Evolutionary conservation across 1,140 invertebrate genomes (phyloP), one percentile per base, ranked within the genome.

Genomic region (Drosophila baimaii): DNA sequence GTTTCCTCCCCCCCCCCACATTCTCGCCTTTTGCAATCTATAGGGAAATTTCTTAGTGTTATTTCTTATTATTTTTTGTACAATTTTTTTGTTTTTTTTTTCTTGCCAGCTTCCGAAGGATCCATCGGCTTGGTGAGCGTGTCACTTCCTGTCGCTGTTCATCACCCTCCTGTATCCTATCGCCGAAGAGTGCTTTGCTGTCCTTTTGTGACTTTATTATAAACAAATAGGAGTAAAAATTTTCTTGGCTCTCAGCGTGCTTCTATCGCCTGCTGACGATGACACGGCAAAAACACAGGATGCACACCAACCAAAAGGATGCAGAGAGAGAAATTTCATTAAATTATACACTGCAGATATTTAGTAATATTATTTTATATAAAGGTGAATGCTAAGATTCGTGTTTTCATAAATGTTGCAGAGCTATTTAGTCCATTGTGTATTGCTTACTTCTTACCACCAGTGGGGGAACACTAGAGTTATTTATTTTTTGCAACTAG

Each of bases 191-290:
- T 66, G 65, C 61, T 66, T 52, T 69, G 65, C 64, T 69, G 65
- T 69, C 46, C 65, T 69, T 69, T 69, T 69, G 65, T 69, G 65
- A 69, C 65, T 69, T 69, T 69, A 69, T 69, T 69, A 69, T 69
- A 69, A 69, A 69, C 65, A 69, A 69, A 69, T 69, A 69, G 65
- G 62, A 69, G 65, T 69, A 51, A 66, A 66, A 69, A 69, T 66
- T 37, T 69, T 49, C 65, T 69, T 54, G 62, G 65, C 65, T 69
- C 65, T 69, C 65, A 69, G 65, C 65, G 46, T 41, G 62, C 65
- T 69, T 52, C 65, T 69, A 69, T 69, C 65, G 65, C 46, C 65
- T 52, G 46, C 65, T 69, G 61, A 69, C 65, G 51, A 52, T 69
- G 65, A 69, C 65, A 69, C 39, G 46, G 65, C 44, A 59, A 65